Base-by-base conservation (phyloP, 2,113 vertebrate genomes). In the Hiodon alosoides region DNA sequence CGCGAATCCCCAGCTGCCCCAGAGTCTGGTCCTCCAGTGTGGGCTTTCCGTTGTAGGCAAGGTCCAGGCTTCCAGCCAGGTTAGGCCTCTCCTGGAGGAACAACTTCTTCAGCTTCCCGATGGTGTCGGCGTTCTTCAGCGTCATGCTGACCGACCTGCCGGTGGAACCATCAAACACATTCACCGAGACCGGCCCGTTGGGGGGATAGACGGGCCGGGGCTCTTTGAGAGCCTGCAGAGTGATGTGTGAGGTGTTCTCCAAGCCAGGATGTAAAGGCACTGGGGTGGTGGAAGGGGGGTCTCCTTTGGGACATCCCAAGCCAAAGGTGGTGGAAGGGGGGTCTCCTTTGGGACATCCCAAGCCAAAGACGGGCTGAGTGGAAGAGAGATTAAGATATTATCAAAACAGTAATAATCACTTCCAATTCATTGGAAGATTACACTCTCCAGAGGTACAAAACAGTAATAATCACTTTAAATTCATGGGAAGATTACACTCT, bases 11-110 rank as follows among this genome's bases (percentile, higher is more conserved):
- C 0, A 83, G 79, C 4, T 76, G 58, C 2, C 3, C 13, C 76
- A 83, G 61, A 0, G 46, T 73, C 61, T 70, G 71, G 9, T 47
- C 1, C 0, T 2, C 64, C 57, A 4, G 0, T 3, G 72, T 73
- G 4, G 79, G 76, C 65, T 79, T 81, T 3, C 81, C 81, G 5
- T 83, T 81, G 62, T 7, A 74, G 58, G 6, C 8, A 0, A 83
- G 76, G 68, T 77, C 11, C 67, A 76, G 48, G 6, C 7, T 58
- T n/a, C 4, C 61, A 3, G 2, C n/a, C 3, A 64, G 9, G 0
- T 66, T 50, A 0, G 73, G 73, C 0, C 1, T 60, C 61, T 52
- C 59, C 57, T 72, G 61, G 46, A 76, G 11, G 31, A 54, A 62
- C 10, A 5, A 0, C 61, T 69, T 0, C 70, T 67, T 75, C 11